phyloP scores from a whole-genome alignment of 2,797 vertebrate genomes.

The Perodicticus potto region DNA sequence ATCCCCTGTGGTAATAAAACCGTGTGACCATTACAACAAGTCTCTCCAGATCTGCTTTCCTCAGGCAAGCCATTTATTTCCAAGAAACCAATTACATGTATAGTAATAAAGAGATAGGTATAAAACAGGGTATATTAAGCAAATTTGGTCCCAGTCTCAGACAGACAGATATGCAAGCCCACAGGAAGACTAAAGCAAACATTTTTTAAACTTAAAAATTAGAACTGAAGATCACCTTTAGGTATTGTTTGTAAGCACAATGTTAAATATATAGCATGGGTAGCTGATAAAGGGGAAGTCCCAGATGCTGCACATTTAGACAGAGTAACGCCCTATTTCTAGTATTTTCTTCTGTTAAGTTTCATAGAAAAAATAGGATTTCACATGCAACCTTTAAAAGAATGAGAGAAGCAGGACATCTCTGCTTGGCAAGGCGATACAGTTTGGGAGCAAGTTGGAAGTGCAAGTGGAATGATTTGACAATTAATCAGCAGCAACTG shows the following conservation, averaged over 20 bases:
- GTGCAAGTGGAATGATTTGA: constrained; percentile 3
- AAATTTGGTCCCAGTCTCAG: background rate
- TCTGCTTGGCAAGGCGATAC: background rate
- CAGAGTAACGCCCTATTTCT: constrained; percentile 6
- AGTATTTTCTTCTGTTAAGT: background rate
- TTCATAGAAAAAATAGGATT: constrained; percentile 33
- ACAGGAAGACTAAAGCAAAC: background rate
- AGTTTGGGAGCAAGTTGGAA: constrained; percentile 13
- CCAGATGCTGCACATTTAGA: background rate
- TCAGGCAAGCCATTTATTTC: background rate
- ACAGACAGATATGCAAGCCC: background rate
- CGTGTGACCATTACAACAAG: background rate
- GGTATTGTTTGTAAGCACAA: background rate
- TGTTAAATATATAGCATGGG: background rate
- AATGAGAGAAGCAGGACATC: background rate
- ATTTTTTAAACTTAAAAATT: constrained; percentile 19
- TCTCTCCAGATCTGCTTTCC: constrained; percentile 27
- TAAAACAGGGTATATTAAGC: constrained; percentile 9
- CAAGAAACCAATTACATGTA: background rate
- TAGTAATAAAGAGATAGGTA: background rate
- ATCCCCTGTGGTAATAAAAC: constrained; percentile 14
- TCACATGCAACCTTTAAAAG: background rate
- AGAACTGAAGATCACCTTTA: constrained; percentile 3
- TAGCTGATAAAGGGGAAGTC: background rate
- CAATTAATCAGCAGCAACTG: background rate